Evolutionary conservation across 2,888 invertebrate species (phyloP), one percentile per base, ranked within the genome.

Genomic region (Drosophila subquinaria): DNA sequence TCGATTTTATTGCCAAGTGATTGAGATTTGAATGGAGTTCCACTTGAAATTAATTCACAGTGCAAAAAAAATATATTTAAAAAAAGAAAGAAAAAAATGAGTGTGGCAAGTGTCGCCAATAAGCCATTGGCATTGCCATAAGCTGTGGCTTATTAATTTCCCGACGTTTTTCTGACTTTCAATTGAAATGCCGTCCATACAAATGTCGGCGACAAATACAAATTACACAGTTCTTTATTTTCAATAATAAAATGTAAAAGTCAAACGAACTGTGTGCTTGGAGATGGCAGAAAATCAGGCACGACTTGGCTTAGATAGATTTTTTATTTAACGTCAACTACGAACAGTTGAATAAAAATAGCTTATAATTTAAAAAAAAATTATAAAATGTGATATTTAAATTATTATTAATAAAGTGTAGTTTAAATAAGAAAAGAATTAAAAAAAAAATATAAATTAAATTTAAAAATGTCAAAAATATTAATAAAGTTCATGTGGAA

Each of bases 1-100:
- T 89, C 81, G 76, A 88, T 88, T 88, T 88, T 89, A 88, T 88
- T 89, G 88, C 76, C 89, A 90, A 77, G 88, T 86, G 88, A 88
- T 87, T 88, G 85, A 72, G 81, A 88, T 82, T 76, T 81, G 82
- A 84, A 88, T 88, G 79, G 76, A 78, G 70, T 63, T 70, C 30
- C 60, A 60, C 68, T 71, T 68, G 61, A 78, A 73, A 80, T 71
- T 73, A 82, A 76, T 70, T 64, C 47, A 38, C 47, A 56, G n/a
- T 9, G 36, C 17, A 63, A 40, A 43, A 43, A 27, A 62, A 30
- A 11, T 17, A 36, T 56, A 52, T 27, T 20, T 45, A 17, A 30
- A 36, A 17, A 63, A 57, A 17, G 35, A 36, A 17, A 68, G 45
- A 4, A 38, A 33, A 63, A 57, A 27, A 27, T 27, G 27, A 27